These are phyloP conservation scores for Pseudopodoces humilis DNA, from an alignment of 2,113 vertebrate genomes.

Conservation along the genomic window DNA sequence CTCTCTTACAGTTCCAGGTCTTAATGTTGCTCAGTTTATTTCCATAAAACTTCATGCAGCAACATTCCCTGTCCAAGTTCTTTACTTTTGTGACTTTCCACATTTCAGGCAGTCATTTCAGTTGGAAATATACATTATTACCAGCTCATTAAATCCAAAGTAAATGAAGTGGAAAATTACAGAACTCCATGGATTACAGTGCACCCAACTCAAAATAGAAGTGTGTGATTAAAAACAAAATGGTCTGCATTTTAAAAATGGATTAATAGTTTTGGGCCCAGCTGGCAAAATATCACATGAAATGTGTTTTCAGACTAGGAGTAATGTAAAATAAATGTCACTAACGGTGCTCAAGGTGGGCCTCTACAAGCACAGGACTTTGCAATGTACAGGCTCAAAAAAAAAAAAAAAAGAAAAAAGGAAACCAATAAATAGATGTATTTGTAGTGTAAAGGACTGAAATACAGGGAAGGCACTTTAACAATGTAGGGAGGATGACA, in stretches of 20 bases:
- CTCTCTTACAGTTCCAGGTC: neutral
- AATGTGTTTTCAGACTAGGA: neutral
- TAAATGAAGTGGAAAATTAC: slow-evolving; percentile 63
- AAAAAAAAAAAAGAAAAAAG: neutral
- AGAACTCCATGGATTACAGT: slow-evolving; percentile 61
- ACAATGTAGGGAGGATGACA: neutral
- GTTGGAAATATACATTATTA: slow-evolving; percentile 64
- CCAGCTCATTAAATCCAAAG: slow-evolving; percentile 57
- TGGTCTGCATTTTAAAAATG: slow-evolving; percentile 21
- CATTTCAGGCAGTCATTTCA: slow-evolving; percentile 46
- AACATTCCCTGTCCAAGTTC: neutral
- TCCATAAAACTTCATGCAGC: neutral
- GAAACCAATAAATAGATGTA: neutral
- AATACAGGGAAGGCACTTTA: neutral
- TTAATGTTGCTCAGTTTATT: neutral
- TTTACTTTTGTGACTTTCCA: slow-evolving; percentile 40
- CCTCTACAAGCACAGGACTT: neutral
- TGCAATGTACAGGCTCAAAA: neutral
- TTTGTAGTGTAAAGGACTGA: neutral
- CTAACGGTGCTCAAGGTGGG: neutral
- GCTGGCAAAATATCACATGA: neutral
- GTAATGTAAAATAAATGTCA: neutral
- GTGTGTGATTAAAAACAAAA: slow-evolving; percentile 58
- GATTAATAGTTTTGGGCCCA: slow-evolving; percentile 39
- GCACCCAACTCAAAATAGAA: slow-evolving; percentile 60